phyloP scores from a whole-genome alignment of 2,113 vertebrate genomes.

The Gambusia affinis region DNA sequence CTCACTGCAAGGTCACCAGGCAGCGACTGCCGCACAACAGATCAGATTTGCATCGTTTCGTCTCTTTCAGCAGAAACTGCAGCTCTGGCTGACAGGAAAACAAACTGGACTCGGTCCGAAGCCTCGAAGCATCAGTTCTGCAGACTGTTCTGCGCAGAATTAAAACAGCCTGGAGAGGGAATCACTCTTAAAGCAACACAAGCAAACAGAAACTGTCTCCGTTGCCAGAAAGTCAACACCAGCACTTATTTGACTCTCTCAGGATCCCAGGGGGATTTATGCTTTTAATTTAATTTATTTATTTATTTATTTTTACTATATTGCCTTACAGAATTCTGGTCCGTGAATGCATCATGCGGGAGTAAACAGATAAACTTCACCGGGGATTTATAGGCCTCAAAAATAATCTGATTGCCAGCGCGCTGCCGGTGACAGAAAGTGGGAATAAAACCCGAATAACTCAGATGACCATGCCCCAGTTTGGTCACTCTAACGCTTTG shows the following conservation, averaged over 20 bases:
- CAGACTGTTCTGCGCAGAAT: slow-evolving; percentile 5
- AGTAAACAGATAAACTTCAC: slow-evolving; percentile 41
- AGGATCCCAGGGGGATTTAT: too few relatives aligned
- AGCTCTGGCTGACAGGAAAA: slow-evolving; percentile 18
- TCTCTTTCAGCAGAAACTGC: slow-evolving; percentile 11
- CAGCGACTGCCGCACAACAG: slow-evolving; percentile 53
- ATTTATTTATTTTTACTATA: background rate
- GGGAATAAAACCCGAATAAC: background rate
- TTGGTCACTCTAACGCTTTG: background rate
- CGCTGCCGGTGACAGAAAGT: background rate
- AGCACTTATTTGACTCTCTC: background rate
- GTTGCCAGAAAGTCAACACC: slow-evolving; percentile 20
- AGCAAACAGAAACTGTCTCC: slow-evolving; percentile 18
- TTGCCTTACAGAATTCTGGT: slow-evolving; percentile 3
- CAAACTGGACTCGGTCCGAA: slow-evolving; percentile 7
- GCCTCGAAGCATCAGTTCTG: slow-evolving; percentile 1
- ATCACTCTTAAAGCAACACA: slow-evolving; percentile 23
- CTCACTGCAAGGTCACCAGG: slow-evolving; percentile 68
- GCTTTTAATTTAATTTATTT: background rate
- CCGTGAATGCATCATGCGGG: slow-evolving; percentile 36
- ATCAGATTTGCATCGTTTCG: slow-evolving; percentile 45
- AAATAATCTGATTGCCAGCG: slow-evolving; percentile 59
- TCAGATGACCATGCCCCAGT: background rate
- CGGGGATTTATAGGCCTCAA: slow-evolving; percentile 61
- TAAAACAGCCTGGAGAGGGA: slow-evolving; percentile 24